Evolutionary conservation across 1,140 invertebrate species (phyloP), one percentile per base, ranked within the genome.

Genomic region (Orius laevigatus): DNA sequence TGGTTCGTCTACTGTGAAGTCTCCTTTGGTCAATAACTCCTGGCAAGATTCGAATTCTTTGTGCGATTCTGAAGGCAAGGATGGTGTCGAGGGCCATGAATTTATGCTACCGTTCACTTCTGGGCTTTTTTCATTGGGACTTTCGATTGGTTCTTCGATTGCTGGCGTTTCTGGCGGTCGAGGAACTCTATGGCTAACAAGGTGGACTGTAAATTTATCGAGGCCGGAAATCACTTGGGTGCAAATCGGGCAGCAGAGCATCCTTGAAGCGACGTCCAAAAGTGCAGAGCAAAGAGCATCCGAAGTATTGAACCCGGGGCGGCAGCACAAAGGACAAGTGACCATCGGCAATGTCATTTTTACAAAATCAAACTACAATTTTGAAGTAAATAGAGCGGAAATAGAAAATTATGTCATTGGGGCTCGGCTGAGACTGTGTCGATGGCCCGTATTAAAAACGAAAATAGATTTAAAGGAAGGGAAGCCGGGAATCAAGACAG

Each of bases 201-300:
- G 63, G 64, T 87, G 83, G 57, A 85, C 84, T 1, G 82, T 86
- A n/a, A 86, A 66, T 65, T 87, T 86, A 63, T 85, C 83, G 46
- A 87, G 71, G 2, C 83, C 82, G 45, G 73, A 62, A 5, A 85
- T 65, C 48, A 76, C 63, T 57, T 85, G 81, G 52, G 75, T 73
- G 59, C 83, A 87, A 18, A 85, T 70, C 10, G 82, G 82, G 64
- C 83, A 87, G 31, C 69, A 60, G 44, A 86, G 62, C 42, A 75
- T 78, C 50, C 79, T 72, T 25, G 79, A 83, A 2, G 81, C 76
- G 12, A 80, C 81, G 56, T 71, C 76, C 38, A 86, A 76, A 40
- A 87, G 67, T 47, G 76, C 74, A 48, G 74, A 69, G 60, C 79
- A 70, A 46, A 87, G 63, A 5, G 77, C 68, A 59, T 83, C 76